Evolutionary conservation across 1,140 invertebrate species (phyloP), one percentile per base, ranked within the genome.

Genomic region (Holotrichia oblita): DNA sequence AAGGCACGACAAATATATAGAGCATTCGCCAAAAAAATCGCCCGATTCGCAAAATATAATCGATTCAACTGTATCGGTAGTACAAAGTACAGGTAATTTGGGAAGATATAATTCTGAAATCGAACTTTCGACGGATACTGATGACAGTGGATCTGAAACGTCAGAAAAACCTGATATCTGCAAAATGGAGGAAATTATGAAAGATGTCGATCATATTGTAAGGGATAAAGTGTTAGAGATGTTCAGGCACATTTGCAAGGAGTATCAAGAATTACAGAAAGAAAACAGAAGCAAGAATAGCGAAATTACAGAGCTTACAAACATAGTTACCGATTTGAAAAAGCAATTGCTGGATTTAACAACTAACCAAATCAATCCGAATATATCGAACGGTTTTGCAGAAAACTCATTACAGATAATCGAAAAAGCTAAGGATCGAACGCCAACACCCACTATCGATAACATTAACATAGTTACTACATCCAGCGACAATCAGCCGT

Each of bases 81-180:
- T 73, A 41, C 83, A 85, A 76, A 79, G 61, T 44, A 83, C 79
- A 12, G 76, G 42, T 14, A 79, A 78, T 12, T 40, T 81, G 20
- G 72, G 75, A 3, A 83, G 83, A 40, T 85, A 83, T 82, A 89
- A 88, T 83, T 81, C 88, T n/a, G 91, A 92, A 81, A 90, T 92
- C 10, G 92, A 93, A 81, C 84, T 93, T 40, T 90, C 89, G 2
- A 91, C 90, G 7, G 90, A 91, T 77, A 91, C 90, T 3, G 90
- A 91, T 80, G 90, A 91, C 59, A 85, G 84, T 74, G 84, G 84
- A 10, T 85, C 85, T 0, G 85, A 85, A 80, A 82, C 80, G 0
- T 85, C 85, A 0, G 84, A 84, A 77, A 84, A 84, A 77, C 41
- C 80, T 20, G 83, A 83, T 75, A 73, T 80, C 34, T 40, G 76